A percentile compares a stretch with the other conserved stretches of the same genome.
These are phyloP conservation scores for Ladona fulva DNA, from an alignment of 1,140 invertebrate species.

Conservation along the genomic window DNA sequence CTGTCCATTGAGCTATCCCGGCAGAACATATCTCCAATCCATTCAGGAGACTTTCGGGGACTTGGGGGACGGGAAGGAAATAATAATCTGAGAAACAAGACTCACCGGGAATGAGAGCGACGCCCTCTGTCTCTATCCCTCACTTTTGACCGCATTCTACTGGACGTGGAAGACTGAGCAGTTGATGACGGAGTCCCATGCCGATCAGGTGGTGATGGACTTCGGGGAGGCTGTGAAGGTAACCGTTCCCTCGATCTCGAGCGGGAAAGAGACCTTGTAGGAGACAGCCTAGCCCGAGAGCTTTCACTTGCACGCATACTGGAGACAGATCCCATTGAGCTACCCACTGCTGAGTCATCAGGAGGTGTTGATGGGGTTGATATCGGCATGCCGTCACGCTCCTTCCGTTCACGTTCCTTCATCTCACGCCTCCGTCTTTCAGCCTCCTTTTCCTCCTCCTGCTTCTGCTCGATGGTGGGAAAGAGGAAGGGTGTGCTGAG, in stretches of 20 bases:
- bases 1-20: no score
- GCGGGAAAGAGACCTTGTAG: background rate
- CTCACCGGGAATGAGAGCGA: slow-evolving; percentile 41
- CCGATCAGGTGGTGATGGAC: background rate
- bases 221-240: background rate
- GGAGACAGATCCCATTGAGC: background rate
- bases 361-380: background rate
- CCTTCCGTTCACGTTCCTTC: slow-evolving; percentile 28
- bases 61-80: no score
- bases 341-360: background rate
- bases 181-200: background rate
- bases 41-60: no score
- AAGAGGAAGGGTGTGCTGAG: background rate
- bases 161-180: background rate
- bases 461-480: slow-evolving; percentile 41
- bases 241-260: background rate
- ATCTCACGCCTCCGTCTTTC: slow-evolving; percentile 33
- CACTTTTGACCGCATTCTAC: background rate
- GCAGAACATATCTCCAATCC: no score
- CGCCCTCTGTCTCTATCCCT: slow-evolving; percentile 36
- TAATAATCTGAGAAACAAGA: no score
- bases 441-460: slow-evolving; percentile 47
- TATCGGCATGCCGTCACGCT: background rate
- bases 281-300: background rate
- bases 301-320: background rate